Evolutionary conservation across 92 coral and sea anemone species (phyloP).

Genomic region (Isaurus tuberculatus): DNA sequence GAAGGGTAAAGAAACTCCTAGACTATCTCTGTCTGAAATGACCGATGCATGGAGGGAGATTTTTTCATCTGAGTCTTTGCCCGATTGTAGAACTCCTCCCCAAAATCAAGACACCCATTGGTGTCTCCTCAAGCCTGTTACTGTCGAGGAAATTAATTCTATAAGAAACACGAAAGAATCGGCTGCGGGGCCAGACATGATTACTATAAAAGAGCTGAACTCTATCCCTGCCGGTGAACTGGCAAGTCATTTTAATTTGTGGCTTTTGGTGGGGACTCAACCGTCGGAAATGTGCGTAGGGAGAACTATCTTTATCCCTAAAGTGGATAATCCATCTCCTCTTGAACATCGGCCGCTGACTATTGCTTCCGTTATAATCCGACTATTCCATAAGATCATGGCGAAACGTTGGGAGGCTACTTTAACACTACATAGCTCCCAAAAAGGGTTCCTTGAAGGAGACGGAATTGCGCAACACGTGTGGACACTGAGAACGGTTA

Average conservation of each 20-base stretch:
- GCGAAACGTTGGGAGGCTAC: conserved; percentile 8
- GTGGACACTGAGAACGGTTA: neutral
- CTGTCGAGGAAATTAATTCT: neutral
- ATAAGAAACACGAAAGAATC: neutral
- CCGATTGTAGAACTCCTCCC: too few species aligned
- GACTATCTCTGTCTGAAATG: neutral
- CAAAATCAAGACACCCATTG: too few species aligned
- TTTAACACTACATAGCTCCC: neutral
- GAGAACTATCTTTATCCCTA: too few species aligned
- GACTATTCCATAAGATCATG: conserved; percentile 4
- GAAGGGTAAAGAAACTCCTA: neutral
- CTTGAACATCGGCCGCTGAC: neutral
- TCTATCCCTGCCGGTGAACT: neutral
- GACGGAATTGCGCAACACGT: conserved; percentile 23
- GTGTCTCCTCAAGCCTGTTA: too few species aligned
- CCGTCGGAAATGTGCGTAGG: neutral
- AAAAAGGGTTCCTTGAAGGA: conserved; percentile 11
- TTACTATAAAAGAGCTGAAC: neutral
- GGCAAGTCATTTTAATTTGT: neutral
- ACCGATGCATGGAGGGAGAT: neutral
- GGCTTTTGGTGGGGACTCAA: neutral
- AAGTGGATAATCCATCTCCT: conserved; percentile 12
- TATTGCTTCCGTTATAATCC: neutral
- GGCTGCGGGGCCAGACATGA: too few species aligned
- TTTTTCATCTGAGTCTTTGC: neutral